phyloP scores from a whole-genome alignment of 1,140 invertebrate species.

The Drosophila lowei region DNA sequence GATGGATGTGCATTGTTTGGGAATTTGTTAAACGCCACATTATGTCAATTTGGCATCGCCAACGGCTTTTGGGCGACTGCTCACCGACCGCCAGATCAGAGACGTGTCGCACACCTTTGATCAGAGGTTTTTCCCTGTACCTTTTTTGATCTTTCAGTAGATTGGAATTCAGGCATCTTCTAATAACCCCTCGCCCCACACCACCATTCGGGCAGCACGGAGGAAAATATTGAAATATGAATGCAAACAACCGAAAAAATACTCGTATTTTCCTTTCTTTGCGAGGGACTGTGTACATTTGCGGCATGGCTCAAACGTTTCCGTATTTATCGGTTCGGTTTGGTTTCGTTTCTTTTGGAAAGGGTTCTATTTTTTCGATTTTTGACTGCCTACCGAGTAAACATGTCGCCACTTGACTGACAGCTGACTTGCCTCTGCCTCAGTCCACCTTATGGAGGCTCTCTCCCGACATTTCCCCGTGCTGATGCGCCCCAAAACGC shows the following conservation, averaged over 20 bases:
- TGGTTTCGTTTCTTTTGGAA: constrained; percentile 23
- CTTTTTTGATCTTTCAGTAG: constrained; percentile 48
- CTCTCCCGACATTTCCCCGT: constrained; percentile 18
- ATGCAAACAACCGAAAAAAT: constrained; percentile 58
- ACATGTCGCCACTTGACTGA: constrained; percentile 80
- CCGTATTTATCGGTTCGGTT: constrained; percentile 10
- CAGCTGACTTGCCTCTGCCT: constrained; percentile 66
- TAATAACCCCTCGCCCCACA: constrained; percentile 45
- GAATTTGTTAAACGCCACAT: constrained; percentile 82
- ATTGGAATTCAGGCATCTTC: constrained; percentile 51
- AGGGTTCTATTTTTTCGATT: constrained; percentile 34
- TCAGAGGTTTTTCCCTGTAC: constrained; percentile 27
- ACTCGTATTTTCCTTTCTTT: constrained; percentile 35
- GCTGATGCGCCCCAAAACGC: constrained; percentile 74
- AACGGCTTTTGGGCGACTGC: constrained; percentile 8
- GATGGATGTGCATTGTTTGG: constrained; percentile 61
- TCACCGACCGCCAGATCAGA: background rate
- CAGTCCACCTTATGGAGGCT: constrained; percentile 5
- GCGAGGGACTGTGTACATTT: constrained; percentile 24
- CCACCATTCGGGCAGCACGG: constrained; percentile 4
- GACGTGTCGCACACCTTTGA: constrained; percentile 42
- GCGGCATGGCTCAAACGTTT: constrained; percentile 49
- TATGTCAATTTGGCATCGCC: constrained; percentile 77
- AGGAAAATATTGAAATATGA: constrained; percentile 78
- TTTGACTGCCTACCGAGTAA: constrained; percentile 62